A percentile compares a stretch with the other conserved stretches of the same genome.
phyloP scores from a whole-genome alignment of 2,888 invertebrate species.

The Teinopalpus imperialis region DNA sequence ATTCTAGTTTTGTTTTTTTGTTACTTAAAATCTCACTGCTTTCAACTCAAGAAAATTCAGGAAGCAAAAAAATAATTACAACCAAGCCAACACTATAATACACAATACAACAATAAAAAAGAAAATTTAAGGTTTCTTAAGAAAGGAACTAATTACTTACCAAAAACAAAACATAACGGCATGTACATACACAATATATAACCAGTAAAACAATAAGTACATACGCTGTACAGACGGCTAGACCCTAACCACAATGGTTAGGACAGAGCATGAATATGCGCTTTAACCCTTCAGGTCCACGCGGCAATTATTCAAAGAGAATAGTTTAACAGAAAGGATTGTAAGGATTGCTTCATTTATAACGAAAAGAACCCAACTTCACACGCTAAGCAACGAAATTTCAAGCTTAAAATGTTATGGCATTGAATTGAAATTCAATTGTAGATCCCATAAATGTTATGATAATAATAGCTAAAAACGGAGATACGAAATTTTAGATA shows the following conservation, averaged over 20 bases:
- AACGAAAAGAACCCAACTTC: slow-evolving; percentile 35
- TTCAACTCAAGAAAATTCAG: background rate
- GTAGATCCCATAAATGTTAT: slow-evolving; percentile 18
- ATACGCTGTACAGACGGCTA: slow-evolving; percentile 33
- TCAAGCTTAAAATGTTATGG: slow-evolving; percentile 20
- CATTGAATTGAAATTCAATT: slow-evolving; percentile 32
- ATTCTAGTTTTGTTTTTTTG: too few relatives aligned
- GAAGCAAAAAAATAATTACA: slow-evolving; percentile 18
- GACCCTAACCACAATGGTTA: slow-evolving; percentile 67
- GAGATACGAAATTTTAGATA: slow-evolving; percentile 63
- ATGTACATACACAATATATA: slow-evolving; percentile 7
- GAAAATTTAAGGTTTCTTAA: slow-evolving; percentile 8
- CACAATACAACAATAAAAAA: too few relatives aligned
- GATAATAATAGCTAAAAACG: slow-evolving; percentile 12
- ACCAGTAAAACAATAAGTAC: slow-evolving; percentile 22
- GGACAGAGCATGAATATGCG: slow-evolving; percentile 75
- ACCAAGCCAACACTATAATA: slow-evolving; percentile 1
- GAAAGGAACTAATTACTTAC: slow-evolving; percentile 20
- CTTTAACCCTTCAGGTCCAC: slow-evolving; percentile 79
- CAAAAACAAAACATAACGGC: slow-evolving; percentile 8
- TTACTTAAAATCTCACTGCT: too few relatives aligned
- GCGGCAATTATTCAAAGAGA: slow-evolving; percentile 83
- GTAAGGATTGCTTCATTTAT: slow-evolving; percentile 51
- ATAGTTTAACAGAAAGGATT: slow-evolving; percentile 83
- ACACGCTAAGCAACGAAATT: slow-evolving; percentile 24